phyloP scores from a whole-genome alignment of 1,140 invertebrate genomes.

The Batillaria attramentaria region DNA sequence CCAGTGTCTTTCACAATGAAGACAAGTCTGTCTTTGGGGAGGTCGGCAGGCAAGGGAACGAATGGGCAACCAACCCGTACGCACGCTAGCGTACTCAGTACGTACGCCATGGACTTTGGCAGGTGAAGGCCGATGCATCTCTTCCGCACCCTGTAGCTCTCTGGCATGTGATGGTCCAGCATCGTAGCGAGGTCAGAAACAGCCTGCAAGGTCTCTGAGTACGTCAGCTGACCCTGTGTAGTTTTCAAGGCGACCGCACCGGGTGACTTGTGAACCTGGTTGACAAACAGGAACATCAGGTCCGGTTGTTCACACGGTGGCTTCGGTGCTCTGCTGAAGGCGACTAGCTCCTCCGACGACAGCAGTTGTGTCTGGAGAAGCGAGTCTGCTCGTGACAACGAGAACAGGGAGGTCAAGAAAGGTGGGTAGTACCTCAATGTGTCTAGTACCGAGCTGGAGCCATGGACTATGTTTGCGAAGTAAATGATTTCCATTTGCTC shows the following conservation, averaged over 20 bases:
- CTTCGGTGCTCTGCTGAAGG: conserved; percentile 38
- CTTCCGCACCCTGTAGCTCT: neutral
- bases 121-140: conserved; percentile 45
- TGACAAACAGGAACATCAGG: conserved; percentile 30
- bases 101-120: conserved; percentile 52
- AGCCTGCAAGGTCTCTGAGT: conserved; percentile 3
- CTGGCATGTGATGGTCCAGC: conserved; percentile 12
- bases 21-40: conserved; percentile 42
- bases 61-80: conserved; percentile 40
- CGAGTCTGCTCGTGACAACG: neutral
- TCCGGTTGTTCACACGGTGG: neutral
- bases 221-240: conserved; percentile 30
- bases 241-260: conserved; percentile 45
- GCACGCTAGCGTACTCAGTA: conserved; percentile 44
- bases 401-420: conserved; percentile 40
- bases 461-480: conserved; percentile 48
- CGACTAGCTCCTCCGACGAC: conserved; percentile 38
- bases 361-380: conserved; percentile 44
- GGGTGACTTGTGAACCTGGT: conserved; percentile 34
- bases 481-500: conserved; percentile 44
- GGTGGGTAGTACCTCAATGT: conserved; percentile 50
- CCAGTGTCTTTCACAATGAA: conserved; percentile 50
- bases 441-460: conserved; percentile 44
- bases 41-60: conserved; percentile 51
- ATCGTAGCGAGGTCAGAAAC: conserved; percentile 32